These are phyloP conservation scores for Sebastiscus albofasciatus DNA, from an alignment of 2,797 vertebrate genomes.

Conservation along the genomic window DNA sequence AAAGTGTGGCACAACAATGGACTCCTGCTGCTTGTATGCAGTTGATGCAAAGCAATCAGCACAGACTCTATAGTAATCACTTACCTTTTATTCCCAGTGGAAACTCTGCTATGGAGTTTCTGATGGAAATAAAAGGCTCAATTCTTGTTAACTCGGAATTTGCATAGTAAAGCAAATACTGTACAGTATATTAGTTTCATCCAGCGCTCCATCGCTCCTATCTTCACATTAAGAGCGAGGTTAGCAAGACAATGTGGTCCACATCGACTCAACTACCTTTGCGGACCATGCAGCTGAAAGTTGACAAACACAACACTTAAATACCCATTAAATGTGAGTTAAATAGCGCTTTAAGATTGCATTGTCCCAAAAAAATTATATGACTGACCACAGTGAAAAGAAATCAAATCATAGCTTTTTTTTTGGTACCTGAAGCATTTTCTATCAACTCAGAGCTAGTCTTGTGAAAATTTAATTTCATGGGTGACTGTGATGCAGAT, in stretches of 20 bases:
- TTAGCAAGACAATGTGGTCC: neutral
- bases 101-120: neutral
- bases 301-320: neutral
- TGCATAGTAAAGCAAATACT: neutral
- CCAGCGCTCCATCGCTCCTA: neutral
- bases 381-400: slow-evolving; percentile 33
- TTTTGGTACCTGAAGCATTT: slow-evolving; percentile 48
- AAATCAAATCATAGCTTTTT: neutral
- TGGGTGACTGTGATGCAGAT: slow-evolving; percentile 61
- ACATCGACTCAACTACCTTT: neutral
- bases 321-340: neutral
- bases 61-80: neutral
- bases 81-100: too few species aligned
- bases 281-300: neutral
- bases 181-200: neutral
- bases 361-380: neutral
- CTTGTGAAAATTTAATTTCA: slow-evolving; percentile 77
- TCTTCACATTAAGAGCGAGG: neutral
- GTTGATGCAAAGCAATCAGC: neutral
- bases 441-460: slow-evolving; percentile 55
- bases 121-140: slow-evolving; percentile 8
- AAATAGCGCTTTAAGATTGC: neutral
- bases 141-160: slow-evolving; percentile 1
- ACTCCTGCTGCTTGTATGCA: neutral
- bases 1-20: neutral